Conservation (phyloP, 2,888 invertebrate genomes). For the Brenthis hecate region DNA sequence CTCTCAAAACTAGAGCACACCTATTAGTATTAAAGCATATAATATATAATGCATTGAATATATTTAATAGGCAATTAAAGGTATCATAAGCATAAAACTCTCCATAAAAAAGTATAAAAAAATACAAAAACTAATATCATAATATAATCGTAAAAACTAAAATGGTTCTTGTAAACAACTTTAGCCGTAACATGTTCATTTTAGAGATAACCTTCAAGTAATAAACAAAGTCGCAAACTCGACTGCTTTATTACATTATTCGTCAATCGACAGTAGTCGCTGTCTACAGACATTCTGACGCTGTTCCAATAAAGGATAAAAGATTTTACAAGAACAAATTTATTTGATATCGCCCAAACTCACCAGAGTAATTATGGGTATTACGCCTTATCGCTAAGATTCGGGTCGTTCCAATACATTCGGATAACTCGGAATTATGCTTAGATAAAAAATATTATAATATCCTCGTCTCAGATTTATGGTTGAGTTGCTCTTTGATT, state of each 20-base stretch:
- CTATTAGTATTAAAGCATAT: too few species aligned
- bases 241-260: not conserved
- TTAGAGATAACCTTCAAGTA: too few species aligned
- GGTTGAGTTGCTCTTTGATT: not conserved
- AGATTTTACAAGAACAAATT: slow-evolving; percentile 28
- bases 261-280: slow-evolving; percentile 10
- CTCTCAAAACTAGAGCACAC: too few species aligned
- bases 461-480: not conserved
- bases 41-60: too few species aligned
- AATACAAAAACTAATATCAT: too few species aligned
- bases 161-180: too few species aligned
- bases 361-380: slow-evolving; percentile 23
- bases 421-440: slow-evolving; percentile 1
- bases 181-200: too few species aligned
- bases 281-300: slow-evolving; percentile 16
- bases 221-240: too few species aligned
- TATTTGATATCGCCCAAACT: slow-evolving; percentile 16
- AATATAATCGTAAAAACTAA: too few species aligned
- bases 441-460: not conserved
- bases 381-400: slow-evolving; percentile 20
- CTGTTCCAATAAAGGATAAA: slow-evolving; percentile 25
- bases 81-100: too few species aligned
- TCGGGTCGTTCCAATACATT: slow-evolving; percentile 21
- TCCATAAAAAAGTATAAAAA: too few species aligned
- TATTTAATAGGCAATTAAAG: too few species aligned